phyloP scores from a whole-genome alignment of 1,140 invertebrate genomes.

The Listronotus bonariensis region DNA sequence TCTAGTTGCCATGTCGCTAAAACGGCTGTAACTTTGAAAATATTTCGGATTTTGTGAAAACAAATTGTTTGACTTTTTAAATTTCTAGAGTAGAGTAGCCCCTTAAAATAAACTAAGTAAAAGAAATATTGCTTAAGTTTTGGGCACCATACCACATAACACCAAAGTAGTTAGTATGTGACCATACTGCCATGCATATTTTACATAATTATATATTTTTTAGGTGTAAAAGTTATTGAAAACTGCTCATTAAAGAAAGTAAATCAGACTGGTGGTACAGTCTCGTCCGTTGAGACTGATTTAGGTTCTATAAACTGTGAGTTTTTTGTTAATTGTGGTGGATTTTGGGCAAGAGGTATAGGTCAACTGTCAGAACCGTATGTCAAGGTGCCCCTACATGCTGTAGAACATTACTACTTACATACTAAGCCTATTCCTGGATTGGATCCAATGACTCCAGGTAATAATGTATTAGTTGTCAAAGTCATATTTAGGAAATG shows the following conservation, averaged over 20 bases:
- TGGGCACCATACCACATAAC: no score
- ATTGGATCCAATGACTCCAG: constrained; percentile 74
- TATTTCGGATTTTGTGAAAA: no score
- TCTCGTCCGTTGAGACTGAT: constrained; percentile 76
- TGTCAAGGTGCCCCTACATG: constrained; percentile 90
- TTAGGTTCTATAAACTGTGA: constrained; percentile 80
- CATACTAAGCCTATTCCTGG: constrained; percentile 79
- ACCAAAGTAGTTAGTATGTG: no score
- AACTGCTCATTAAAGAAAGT: constrained; percentile 77
- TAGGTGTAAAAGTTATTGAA: constrained; percentile 86
- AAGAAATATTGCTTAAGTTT: no score
- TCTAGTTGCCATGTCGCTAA: no score
- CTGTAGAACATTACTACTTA: constrained; percentile 91
- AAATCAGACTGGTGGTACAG: constrained; percentile 66
- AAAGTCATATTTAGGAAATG: no score
- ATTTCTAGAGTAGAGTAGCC: no score
- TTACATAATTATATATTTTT: constrained; percentile 39
- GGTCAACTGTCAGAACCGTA: constrained; percentile 82
- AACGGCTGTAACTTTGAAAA: no score
- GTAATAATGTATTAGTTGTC: constrained; percentile 45
- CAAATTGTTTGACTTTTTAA: no score
- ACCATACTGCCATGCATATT: no score
- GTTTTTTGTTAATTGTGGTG: constrained; percentile 91
- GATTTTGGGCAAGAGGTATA: constrained; percentile 76
- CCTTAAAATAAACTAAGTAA: no score